Evolutionary conservation across 2,113 vertebrate species (phyloP).

Genomic region (Pelusios castaneus): DNA sequence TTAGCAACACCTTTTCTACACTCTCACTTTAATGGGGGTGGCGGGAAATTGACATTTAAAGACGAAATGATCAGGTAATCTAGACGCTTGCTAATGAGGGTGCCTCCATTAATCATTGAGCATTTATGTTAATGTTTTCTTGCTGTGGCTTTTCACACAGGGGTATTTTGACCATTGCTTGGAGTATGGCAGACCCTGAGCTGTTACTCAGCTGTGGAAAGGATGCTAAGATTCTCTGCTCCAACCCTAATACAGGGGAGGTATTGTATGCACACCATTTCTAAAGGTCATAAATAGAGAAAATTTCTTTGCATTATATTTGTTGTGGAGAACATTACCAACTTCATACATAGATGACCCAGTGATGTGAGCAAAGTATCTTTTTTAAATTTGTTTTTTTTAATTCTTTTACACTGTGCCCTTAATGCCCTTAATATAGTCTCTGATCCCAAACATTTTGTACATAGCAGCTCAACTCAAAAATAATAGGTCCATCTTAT

Average conservation of each 20-base stretch:
- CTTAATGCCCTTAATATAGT: not conserved
- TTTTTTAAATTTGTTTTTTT: not conserved
- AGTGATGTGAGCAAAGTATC: not conserved
- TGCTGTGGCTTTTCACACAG: constrained; percentile 65
- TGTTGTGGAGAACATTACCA: not conserved
- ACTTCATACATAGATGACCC: not conserved
- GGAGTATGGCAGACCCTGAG: constrained; percentile 94
- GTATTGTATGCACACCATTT: constrained; percentile 69
- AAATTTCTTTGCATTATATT: not conserved
- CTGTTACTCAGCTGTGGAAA: constrained; percentile 95
- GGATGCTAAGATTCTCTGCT: constrained; percentile 95
- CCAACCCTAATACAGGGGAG: constrained; percentile 95
- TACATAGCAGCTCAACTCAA: not conserved
- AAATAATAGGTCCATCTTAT: not conserved
- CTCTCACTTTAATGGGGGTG: not conserved
- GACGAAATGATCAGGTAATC: not conserved
- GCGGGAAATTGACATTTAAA: not conserved
- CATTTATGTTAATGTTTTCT: not conserved
- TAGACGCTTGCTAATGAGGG: not conserved
- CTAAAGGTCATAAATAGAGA: not conserved
- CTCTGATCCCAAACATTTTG: not conserved
- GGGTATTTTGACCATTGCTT: constrained; percentile 92
- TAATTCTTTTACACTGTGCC: not conserved
- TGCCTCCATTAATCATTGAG: not conserved
- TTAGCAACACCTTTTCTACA: not conserved